These are phyloP conservation scores for Falco cherrug DNA, from an alignment of 2,797 vertebrate genomes.

Conservation along the genomic window DNA sequence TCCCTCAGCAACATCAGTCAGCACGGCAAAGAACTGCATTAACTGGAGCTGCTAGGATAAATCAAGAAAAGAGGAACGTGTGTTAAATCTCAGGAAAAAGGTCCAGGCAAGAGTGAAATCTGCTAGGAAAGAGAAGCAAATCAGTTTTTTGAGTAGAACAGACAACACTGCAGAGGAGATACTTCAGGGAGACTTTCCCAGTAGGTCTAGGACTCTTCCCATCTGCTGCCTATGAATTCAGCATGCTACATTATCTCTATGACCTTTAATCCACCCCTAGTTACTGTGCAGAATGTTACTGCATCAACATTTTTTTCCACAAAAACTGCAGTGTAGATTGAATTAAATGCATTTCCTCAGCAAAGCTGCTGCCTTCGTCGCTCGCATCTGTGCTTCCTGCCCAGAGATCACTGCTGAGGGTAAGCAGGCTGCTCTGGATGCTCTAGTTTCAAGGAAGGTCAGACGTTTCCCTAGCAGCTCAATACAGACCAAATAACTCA, in stretches of 20 bases:
- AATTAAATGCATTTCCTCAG: slow-evolving; percentile 63
- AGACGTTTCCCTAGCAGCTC: neutral
- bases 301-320: slow-evolving; percentile 45
- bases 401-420: neutral
- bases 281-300: slow-evolving; percentile 48
- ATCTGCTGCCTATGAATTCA: slow-evolving; percentile 16
- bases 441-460: slow-evolving; percentile 44
- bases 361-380: slow-evolving; percentile 25
- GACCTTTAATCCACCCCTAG: slow-evolving; percentile 45
- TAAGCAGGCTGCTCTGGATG: neutral
- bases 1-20: neutral
- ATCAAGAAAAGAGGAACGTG: neutral
- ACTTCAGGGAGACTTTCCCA: neutral
- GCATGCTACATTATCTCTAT: neutral
- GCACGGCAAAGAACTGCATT: neutral
- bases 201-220: neutral
- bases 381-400: slow-evolving; percentile 33
- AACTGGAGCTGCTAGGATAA: neutral
- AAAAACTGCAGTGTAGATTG: slow-evolving; percentile 45
- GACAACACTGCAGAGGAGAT: neutral
- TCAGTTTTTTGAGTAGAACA: neutral
- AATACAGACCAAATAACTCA: neutral
- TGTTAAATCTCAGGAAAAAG: neutral
- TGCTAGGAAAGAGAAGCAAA: neutral
- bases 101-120: neutral